A percentile compares a stretch with the other conserved stretches of the same genome.
phyloP scores from a whole-genome alignment of 2,113 vertebrate genomes.

The Cyanoramphus novaezelandiae region DNA sequence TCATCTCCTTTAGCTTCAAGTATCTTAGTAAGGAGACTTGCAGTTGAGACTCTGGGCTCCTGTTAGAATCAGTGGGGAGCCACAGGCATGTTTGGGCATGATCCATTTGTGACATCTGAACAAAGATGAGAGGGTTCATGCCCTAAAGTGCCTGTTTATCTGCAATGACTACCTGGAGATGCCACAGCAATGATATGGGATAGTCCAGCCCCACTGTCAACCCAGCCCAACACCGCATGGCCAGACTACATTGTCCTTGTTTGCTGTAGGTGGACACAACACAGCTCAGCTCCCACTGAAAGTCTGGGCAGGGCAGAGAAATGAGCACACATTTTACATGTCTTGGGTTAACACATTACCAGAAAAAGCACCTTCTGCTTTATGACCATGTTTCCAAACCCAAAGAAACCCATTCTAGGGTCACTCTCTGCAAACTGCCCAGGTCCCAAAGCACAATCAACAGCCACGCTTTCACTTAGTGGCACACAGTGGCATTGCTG shows the following conservation, averaged over 20 bases:
- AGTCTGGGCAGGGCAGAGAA: background rate
- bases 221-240: background rate
- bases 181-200: background rate
- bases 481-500: background rate
- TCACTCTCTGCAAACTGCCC: background rate
- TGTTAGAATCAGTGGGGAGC: background rate
- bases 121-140: background rate
- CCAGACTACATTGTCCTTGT: too few species aligned
- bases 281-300: background rate
- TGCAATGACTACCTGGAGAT: background rate
- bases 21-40: background rate
- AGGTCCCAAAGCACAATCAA: background rate
- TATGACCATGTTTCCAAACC: background rate
- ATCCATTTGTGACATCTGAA: background rate
- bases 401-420: background rate
- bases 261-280: background rate
- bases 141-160: background rate
- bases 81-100: too few species aligned
- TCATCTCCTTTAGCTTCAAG: background rate
- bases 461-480: background rate
- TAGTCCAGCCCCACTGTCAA: too few species aligned
- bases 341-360: background rate
- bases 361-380: background rate
- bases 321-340: background rate
- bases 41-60: background rate